Base-by-base conservation (phyloP, 2,797 vertebrate genomes). In the Decapterus maruadsi region DNA sequence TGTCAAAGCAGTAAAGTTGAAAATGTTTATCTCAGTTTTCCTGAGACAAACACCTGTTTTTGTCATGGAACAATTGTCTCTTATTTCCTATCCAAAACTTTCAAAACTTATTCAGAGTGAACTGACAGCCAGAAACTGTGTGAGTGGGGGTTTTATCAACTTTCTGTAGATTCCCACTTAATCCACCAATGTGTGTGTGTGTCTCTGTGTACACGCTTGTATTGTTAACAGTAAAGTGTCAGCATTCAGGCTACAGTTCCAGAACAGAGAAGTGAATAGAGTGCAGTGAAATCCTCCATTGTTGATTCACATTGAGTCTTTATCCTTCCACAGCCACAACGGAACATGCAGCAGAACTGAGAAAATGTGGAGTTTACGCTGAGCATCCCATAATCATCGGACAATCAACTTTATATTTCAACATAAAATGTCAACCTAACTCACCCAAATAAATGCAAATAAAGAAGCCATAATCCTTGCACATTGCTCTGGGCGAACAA, bases 401-500 rank as follows among this genome's bases (percentile, higher is more conserved):
- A 65, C 34, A 68, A 60, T 54, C 26, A 63, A 42, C 68, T 61
- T 72, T 60, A 42, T 70, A 63, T 72, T 60, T n/a, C 53, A 34
- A 67, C 42, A 72, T 40, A 74, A 26, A 75, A 80, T 72, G 62
- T 53, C 68, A 67, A 54, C 72, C 72, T 66, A 50, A 70, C 73
- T 81, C 55, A 78, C 36, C 20, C 46, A 51, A 43, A 58, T 55
- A 68, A 77, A 78, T 76, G n/a, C 42, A 79, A 53, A 59, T 75
- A 60, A 66, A 68, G 34, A 62, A 59, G 50, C 70, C 62, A 46
- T 76, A 63, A 87, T 76, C 26, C 67, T 81, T 66, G 50, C 55
- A 75, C 72, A 72, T 86, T 72, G 80, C 40, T 72, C 20, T 31
- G 48, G 48, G 74, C 74, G 58, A 71, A 77, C 67, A 73, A 64